Base-by-base conservation (phyloP, 1,140 invertebrate species). In the Scaptomyza pallida region DNA sequence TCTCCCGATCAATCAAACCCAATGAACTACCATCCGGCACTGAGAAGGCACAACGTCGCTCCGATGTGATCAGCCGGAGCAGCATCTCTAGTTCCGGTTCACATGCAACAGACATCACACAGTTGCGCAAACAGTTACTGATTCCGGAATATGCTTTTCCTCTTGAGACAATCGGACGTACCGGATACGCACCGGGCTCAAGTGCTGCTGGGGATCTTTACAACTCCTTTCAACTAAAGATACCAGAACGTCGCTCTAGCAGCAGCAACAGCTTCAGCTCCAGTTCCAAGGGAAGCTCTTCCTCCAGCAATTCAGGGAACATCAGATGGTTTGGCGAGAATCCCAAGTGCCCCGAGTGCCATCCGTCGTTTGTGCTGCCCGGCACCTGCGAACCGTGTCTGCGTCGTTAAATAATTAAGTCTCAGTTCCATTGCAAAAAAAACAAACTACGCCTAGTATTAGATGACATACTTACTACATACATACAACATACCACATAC, bases 311-410 rank as follows among this genome's bases (percentile, higher is more conserved):
- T 40, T 64, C 55, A 12, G 52, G 60, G 9, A 71, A 55, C 17
- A 55, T 74, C 47, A 90, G 92, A 44, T 93, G 93, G 78, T 94
- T 93, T 65, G 93, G 93, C 3, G 93, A 94, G 78, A 94, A 94
- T 79, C 91, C 93, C 5, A 86, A 92, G 43, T 94, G 93, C 62
- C 93, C 93, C 0, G 93, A 94, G 67, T 94, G 93, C 75, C 93
- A 94, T 89, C 93, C 93, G 12, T 93, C 93, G 12, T 94, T 93
- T 69, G 80, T 94, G 19, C 89, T 91, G 19, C 93, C 93, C 3
- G 93, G 93, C 23, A 92, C 92, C 30, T 94, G 93, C 70, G 93
- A 93, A 73, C 93, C 93, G 3, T 94, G 93, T 60, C 91, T 94
- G 59, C 74, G 81, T 33, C 86, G 90, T 76, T 91, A 91, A n/a